Evolutionary conservation across 2,888 invertebrate genomes (phyloP), one percentile per base, ranked within the genome.

Genomic region (Platynereis dumerilii): DNA sequence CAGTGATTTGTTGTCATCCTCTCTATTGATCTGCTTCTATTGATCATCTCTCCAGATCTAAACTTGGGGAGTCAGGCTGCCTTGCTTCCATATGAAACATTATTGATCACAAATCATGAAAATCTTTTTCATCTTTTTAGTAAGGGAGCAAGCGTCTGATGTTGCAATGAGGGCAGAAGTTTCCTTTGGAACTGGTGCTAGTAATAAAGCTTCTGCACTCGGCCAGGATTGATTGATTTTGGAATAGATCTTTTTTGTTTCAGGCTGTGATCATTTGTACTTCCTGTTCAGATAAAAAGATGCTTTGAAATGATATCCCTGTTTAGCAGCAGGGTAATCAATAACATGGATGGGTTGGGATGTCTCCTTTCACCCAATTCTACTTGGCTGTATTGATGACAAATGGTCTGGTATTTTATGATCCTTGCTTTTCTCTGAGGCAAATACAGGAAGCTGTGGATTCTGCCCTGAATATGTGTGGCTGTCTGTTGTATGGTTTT

Each of bases 261-360:
- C 45, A 44, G 27, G 60, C 60, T 60, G 53, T 60, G 60, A 60
- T 60, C 60, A 60, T 60, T 60, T 60, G 60, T 60, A 44, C 45
- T 45, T 45, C 42, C 60, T 60, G 53, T 60, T 44, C 45, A 60
- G 60, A 60, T 60, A 60, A 60, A 34, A 60, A 60, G 60, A 60
- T 52, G 28, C 60, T 60, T 60, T 60, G 60, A 60, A 60, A 60
- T 60, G 52, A 60, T 60, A 60, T 45, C 24, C 60, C 17, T 44
- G 45, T 45, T 60, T 20, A 28, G 60, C 22, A 52, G 29, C 29
- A 29, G 27, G 53, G 26, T 26, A 27, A 60, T 60, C 60, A 53
- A 60, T 60, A 60, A n/a, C 28, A 52, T 60, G 60, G 53, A 60
- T 52, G 53, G 52, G 45, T 29, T 45, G 53, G 60, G 52, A 60